phyloP scores from a whole-genome alignment of 1,140 invertebrate species.

The Belonocnema kinseyi region DNA sequence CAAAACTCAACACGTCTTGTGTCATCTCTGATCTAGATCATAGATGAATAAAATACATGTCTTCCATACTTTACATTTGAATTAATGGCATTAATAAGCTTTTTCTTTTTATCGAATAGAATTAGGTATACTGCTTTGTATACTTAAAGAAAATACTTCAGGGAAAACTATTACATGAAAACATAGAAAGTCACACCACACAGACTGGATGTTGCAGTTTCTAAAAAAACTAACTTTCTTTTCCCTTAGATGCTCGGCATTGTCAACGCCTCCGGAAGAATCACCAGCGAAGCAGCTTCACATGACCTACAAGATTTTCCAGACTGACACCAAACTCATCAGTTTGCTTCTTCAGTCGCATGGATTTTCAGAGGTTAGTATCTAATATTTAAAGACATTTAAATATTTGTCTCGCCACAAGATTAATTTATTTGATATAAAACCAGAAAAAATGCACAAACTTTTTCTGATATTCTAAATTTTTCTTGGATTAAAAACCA shows the following conservation, averaged over 20 bases:
- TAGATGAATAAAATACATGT: not conserved
- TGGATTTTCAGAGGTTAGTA: conserved; percentile 81
- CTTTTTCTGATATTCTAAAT: too few species aligned
- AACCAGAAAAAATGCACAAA: too few species aligned
- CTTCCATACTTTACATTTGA: not conserved
- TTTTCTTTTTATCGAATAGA: too few species aligned
- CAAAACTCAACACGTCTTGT: not conserved
- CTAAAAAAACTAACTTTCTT: conserved; percentile 33
- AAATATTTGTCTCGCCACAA: too few species aligned
- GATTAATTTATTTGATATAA: too few species aligned
- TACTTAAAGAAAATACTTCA: not conserved
- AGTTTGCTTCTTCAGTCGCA: conserved; percentile 84
- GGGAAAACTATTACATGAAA: not conserved
- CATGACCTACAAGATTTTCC: conserved; percentile 87
- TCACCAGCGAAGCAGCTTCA: conserved; percentile 83
- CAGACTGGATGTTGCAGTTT: conserved; percentile 1
- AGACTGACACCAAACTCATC: conserved; percentile 87
- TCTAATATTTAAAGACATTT: conserved; percentile 20
- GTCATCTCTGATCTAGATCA: conserved; percentile 16
- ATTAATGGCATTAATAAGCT: too few species aligned
- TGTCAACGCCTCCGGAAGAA: conserved; percentile 70
- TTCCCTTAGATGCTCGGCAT: conserved; percentile 68
- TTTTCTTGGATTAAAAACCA: too few species aligned
- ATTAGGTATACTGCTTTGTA: too few species aligned
- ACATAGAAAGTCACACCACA: not conserved